Conservation (phyloP, 2,113 vertebrate species). For the Athene noctua region DNA sequence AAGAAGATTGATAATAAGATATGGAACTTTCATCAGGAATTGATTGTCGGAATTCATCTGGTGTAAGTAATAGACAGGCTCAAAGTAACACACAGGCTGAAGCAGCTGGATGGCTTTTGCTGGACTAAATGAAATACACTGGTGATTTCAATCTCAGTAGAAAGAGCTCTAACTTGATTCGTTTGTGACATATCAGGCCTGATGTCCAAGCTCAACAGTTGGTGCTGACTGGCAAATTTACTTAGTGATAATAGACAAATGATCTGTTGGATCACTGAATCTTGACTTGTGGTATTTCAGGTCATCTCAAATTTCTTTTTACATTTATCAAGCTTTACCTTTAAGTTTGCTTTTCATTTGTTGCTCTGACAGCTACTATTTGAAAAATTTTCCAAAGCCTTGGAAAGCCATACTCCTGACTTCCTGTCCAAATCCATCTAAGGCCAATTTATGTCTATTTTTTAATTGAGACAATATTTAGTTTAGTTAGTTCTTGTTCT, state of each 20-base stretch:
- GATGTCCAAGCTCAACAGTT: neutral
- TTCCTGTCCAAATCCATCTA: neutral
- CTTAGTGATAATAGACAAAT: neutral
- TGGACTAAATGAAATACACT: neutral
- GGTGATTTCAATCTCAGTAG: neutral
- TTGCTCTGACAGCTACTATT: neutral
- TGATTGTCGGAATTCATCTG: neutral
- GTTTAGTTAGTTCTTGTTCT: neutral
- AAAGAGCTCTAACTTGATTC: neutral
- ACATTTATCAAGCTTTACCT: neutral
- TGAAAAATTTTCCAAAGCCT: neutral
- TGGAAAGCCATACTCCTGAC: neutral
- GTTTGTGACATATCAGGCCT: neutral
- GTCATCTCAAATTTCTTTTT: neutral
- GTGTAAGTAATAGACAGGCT: neutral
- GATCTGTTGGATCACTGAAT: neutral
- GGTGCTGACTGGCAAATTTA: neutral
- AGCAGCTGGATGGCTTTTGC: neutral
- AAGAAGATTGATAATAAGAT: neutral
- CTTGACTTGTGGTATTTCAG: neutral
- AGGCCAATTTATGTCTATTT: neutral
- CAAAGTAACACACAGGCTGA: neutral
- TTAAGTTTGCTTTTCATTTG: neutral
- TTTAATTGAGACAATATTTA: neutral
- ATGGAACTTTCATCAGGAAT: neutral